Base-by-base conservation (phyloP, 2,888 invertebrate species). In the Trypoxylon attenuatum region DNA sequence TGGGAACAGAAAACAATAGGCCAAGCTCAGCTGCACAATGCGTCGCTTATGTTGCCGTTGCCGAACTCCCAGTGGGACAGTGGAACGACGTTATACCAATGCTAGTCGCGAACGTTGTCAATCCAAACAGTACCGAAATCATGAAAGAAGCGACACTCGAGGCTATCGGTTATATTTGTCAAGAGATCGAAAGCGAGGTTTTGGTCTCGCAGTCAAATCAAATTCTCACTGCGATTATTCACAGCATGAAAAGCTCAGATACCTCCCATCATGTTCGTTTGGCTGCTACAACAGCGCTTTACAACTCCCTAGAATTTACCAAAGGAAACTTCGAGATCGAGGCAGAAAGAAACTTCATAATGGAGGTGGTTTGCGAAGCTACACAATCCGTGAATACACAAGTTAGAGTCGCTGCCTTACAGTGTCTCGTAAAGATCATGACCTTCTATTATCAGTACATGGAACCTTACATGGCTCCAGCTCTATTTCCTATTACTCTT, bases 301-400 rank as follows among this genome's bases (percentile, higher is more conserved):
- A 96, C 47, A 99, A 99, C 88, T 99, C 99, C 0, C 89, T 99
- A 54, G 99, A 99, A 89, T 99, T 99, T 85, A 99, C 99, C 13
- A 95, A 96, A 89, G 96, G 96, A 23, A 99, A 99, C 89, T 99
- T 99, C 88, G 98, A 98, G 79, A 96, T 96, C 85, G 98, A 98
- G 90, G 92, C 94, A 59, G 99, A 99, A 88, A 91, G 99, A 71
- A 97, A 99, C 88, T 98, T 97, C 86, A 99, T 99, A 56, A 99
- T 99, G 99, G 98, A 99, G 89, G 97, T 98, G 52, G 98, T 99
- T 5, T 99, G 99, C 89, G 98, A 99, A 89, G 97, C 99, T 2
- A 99, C 99, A 1, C 99, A 99, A 87, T 96, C 96, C 4, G 88
- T 90, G 50, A 96, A 98, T 84, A 93, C 94, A 60, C 94, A 96